Evolutionary conservation across 2,888 invertebrate genomes (phyloP), one percentile per base, ranked within the genome.

Genomic region (Sympetrum striolatum): DNA sequence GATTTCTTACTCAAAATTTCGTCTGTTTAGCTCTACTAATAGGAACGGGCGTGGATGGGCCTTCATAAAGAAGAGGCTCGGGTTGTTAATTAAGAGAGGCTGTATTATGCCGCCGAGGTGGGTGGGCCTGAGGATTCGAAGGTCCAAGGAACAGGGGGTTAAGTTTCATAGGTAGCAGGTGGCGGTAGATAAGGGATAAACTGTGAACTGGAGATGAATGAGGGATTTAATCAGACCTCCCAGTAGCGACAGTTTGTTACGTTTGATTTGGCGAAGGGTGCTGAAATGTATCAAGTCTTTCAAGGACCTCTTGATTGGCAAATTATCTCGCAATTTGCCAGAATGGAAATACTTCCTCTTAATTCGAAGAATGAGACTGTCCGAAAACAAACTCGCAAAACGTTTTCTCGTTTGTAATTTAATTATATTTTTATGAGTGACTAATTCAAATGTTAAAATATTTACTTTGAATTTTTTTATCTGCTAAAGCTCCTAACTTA

Each of bases 11-110:
- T 37, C 86, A 37, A 25, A 73, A 10, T 73, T 73, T 73, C 73
- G 4, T 14, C 14, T 31, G 31, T 73, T 73, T 31, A 64, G n/a
- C 15, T 58, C 60, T 14, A 60, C 86, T 86, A 86, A 86, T 86
- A 86, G 86, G 37, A 35, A 35, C 37, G 60, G 86, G 86, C 82
- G 82, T 82, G 82, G 86, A 86, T 86, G 86, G 18, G 31, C 37
- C 64, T 64, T 35, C 60, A 22, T 37, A 31, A 35, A 25, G 60
- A 82, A 64, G n/a, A 86, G 18, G 86, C 58, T 86, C 60, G 37
- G 37, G 58, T 60, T 37, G 37, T 60, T 64, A 86, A 86, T 86
- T 86, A 86, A 86, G 37, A 60, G 37, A 58, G 37, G n/a, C 22
- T 60, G 60, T 60, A 64, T 64, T n/a, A 60, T 60, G 37, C 58